Percentiles rank a stretch among this genome's conserved stretches.
These are phyloP conservation scores for Microplitis deprimator DNA, from an alignment of 2,888 invertebrate genomes.

Conservation along the genomic window DNA sequence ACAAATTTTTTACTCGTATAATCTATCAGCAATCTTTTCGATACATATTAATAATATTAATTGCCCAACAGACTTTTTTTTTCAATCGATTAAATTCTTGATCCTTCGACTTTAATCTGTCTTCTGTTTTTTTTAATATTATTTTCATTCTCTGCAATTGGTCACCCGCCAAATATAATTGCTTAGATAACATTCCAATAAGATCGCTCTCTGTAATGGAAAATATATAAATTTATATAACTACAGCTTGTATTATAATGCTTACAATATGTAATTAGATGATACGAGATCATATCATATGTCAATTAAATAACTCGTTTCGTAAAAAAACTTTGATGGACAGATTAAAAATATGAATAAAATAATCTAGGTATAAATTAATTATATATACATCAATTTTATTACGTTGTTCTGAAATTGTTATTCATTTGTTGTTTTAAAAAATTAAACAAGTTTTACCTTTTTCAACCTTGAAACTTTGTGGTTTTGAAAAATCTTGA, in stretches of 20 bases:
- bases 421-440: not conserved
- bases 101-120: constrained; percentile 57
- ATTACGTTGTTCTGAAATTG: not conserved
- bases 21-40: not conserved
- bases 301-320: not conserved
- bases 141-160: constrained; percentile 60
- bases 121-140: constrained; percentile 57
- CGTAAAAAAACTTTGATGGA: not conserved
- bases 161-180: constrained; percentile 58
- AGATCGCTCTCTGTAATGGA: constrained; percentile 57
- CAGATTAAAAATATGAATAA: not conserved
- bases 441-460: constrained; percentile 11
- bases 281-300: not conserved
- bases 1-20: not conserved
- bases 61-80: constrained; percentile 53
- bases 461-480: constrained; percentile 32
- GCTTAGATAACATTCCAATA: constrained; percentile 56
- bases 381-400: not conserved
- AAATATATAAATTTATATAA: constrained; percentile 11
- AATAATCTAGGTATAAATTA: not conserved
- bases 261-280: not conserved
- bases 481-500: constrained; percentile 11
- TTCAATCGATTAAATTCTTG: constrained; percentile 60
- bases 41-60: not conserved
- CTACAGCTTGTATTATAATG: not conserved